Evolutionary conservation across 2,113 vertebrate genomes (phyloP).

Genomic region (Myotis lucifugus): DNA sequence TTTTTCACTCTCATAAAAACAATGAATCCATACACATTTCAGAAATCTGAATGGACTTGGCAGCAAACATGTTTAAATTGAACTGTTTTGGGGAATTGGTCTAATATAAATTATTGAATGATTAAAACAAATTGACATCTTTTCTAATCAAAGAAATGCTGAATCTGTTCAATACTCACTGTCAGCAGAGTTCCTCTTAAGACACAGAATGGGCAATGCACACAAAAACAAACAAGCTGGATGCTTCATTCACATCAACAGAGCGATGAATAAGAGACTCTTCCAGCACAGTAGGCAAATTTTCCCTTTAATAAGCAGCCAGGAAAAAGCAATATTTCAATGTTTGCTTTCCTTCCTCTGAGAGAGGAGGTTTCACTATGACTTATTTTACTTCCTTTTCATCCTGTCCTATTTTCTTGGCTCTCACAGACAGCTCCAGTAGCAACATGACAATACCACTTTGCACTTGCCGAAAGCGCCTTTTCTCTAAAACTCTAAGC

Average conservation of each 20-base stretch:
- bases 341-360: conserved; percentile 72
- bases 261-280: conserved; percentile 60
- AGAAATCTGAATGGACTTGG: conserved; percentile 7
- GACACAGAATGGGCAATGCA: conserved; percentile 41
- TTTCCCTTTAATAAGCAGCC: conserved; percentile 71
- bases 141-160: conserved; percentile 54
- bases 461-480: conserved; percentile 75
- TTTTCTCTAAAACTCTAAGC: conserved; percentile 75
- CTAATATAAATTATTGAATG: conserved; percentile 46
- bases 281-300: conserved; percentile 72
- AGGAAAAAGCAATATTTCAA: conserved; percentile 74
- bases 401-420: conserved; percentile 70
- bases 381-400: conserved; percentile 71
- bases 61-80: conserved; percentile 31
- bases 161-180: conserved; percentile 48
- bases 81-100: not conserved
- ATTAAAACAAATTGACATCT: conserved; percentile 54
- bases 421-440: conserved; percentile 73
- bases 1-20: not conserved
- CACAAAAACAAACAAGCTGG: conserved; percentile 59
- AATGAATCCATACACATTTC: conserved; percentile 44
- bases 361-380: conserved; percentile 73
- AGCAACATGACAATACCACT: conserved; percentile 77
- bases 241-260: conserved; percentile 47
- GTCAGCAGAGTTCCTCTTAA: conserved; percentile 46